Base-by-base conservation (phyloP, 2,797 vertebrate genomes). In the Sarcophilus harrisii region DNA sequence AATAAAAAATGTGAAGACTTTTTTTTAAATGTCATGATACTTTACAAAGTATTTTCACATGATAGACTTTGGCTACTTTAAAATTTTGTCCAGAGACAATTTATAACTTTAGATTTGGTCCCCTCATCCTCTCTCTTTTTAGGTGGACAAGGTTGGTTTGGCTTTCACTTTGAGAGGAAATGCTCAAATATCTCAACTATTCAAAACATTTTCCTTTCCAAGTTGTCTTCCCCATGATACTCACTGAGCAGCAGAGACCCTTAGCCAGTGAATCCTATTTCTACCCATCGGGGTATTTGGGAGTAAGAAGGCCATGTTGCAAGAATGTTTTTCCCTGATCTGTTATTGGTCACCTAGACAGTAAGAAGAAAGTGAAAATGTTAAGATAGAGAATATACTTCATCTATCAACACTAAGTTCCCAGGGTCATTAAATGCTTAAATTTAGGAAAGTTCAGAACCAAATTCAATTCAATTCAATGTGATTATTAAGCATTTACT, bases 1-100 rank as follows among this genome's bases (percentile, higher is more conserved):
- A 99, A 98, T 98, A 98, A 98, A 98, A 97, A 98, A 98, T 95
- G 87, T 98, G 94, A 98, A 98, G 97, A 98, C 96, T 97, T 81
- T 81, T 49, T 81, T 24, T 45, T n/a, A 60, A 73, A 73, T 24
- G 21, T 73, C 16, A 38, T 45, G 18, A 27, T 45, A 73, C n/a
- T n/a, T 38, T 38, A 38, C n/a, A 38, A 73, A 73, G n/a, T 73
- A 16, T 38, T 73, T 73, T 38, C 66, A 73, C 66, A 73, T n/a
- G 32, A 38, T 32, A 73, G 2, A n/a, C 32, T 73, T 62, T 38
- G 5, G 14, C n/a, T 73, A 73, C 18, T 38, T 73, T 38, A 38
- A 73, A 38, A 73, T 73, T 73, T 73, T 73, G 66, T 21, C n/a
- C 66, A 38, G 18, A 38, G n/a, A 21, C n/a, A 38, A 73, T 16